Evolutionary conservation across 2,888 invertebrate genomes (phyloP), one percentile per base, ranked within the genome.

Genomic region (Troides helena): DNA sequence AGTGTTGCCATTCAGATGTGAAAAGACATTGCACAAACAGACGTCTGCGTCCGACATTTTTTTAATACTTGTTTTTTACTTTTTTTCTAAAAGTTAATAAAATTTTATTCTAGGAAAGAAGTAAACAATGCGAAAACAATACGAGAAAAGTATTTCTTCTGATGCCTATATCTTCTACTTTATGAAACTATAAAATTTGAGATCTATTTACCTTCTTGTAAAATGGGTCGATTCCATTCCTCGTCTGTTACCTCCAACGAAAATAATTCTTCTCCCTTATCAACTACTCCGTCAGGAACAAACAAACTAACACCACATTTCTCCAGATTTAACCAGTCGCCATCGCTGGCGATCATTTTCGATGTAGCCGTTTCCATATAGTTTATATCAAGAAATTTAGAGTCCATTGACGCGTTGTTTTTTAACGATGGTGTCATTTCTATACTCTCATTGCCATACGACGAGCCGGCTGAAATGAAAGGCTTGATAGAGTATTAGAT

Each of bases 201-300:
- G 30, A 30, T 30, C 2, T 17, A 53, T 62, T 81, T 80, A 85
- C 96, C 94, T 93, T 96, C 97, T 83, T 95, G 94, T 76, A 98
- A 91, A 85, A 95, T 94, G 57, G 98, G 98, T 80, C 97, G 94
- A 85, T 97, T 98, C 88, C 97, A 96, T 83, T 98, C 98, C 82
- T 99, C 98, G 81, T 97, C 96, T 65, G 98, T 95, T 69, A 98
- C 96, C 74, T 98, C 97, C 73, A 99, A 90, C 77, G 97, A 98
- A 72, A 99, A 94, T 82, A 98, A 95, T 83, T 97, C 97, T 71
- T 96, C 94, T 17, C 96, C 95, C 78, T 96, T 95, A 25, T 96
- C 95, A n/a, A 99, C 94, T 0, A 98, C 96, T 74, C 97, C 96
- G 85, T 98, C 98, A 62, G 98, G 98, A 67, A 98, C 94, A 43